phyloP scores from a whole-genome alignment of 2,797 vertebrate species.

The Phataginus tricuspis region DNA sequence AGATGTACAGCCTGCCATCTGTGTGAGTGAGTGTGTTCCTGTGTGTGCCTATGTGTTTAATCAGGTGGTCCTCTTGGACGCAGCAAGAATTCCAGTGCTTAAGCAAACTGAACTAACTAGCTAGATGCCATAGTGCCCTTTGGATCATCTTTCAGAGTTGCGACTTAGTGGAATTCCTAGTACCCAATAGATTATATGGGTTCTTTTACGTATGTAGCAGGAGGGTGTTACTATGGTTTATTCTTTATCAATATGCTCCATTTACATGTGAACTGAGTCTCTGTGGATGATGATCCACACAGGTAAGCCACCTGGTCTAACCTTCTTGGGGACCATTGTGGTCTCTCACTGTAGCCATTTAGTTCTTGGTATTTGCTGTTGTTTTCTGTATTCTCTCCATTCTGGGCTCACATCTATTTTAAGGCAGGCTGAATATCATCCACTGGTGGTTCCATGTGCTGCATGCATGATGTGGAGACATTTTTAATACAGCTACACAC shows the following conservation, averaged over 20 bases:
- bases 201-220: background rate
- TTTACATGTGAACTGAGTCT: background rate
- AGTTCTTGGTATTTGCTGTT: background rate
- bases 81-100: background rate
- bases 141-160: background rate
- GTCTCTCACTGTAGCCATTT: background rate
- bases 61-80: background rate
- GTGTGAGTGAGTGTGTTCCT: background rate
- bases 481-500: slow-evolving; percentile 9
- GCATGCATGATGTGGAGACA: background rate
- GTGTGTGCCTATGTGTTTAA: background rate
- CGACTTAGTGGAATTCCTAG: background rate
- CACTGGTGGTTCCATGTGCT: background rate
- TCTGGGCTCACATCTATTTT: background rate
- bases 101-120: background rate
- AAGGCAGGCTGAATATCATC: background rate
- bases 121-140: background rate
- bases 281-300: background rate
- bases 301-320: background rate
- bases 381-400: background rate
- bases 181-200: background rate
- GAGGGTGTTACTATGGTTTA: background rate
- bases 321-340: background rate
- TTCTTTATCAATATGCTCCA: background rate
- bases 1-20: background rate